A percentile compares a stretch with the other conserved stretches of the same genome.
phyloP scores from a whole-genome alignment of 2,888 invertebrate species.

The Diaperis boleti region DNA sequence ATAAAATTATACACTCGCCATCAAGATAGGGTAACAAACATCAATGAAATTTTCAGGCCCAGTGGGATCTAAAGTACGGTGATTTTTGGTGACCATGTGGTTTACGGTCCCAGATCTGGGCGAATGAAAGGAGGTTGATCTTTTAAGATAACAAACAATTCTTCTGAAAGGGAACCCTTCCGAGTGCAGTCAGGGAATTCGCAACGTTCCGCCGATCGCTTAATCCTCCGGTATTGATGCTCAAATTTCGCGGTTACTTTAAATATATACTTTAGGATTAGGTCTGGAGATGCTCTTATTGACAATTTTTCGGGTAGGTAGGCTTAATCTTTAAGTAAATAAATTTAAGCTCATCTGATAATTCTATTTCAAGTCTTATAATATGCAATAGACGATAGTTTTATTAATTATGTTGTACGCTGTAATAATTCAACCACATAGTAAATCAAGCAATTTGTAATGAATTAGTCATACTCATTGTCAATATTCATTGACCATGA shows the following conservation, averaged over 20 bases:
- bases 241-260: conserved; percentile 11
- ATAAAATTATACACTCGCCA: conserved; percentile 49
- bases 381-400: too few relatives aligned
- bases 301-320: too few relatives aligned
- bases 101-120: conserved; percentile 29
- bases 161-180: conserved; percentile 25
- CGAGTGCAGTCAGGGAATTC: conserved; percentile 30
- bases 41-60: conserved; percentile 46
- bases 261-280: too few relatives aligned
- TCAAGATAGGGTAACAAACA: conserved; percentile 49
- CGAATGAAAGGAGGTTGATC: conserved; percentile 51
- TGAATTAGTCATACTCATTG: too few relatives aligned
- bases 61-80: conserved; percentile 41
- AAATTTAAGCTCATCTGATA: too few relatives aligned
- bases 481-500: too few relatives aligned
- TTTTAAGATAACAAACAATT: conserved; percentile 56
- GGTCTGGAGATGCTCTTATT: too few relatives aligned
- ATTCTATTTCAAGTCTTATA: too few relatives aligned
- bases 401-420: too few relatives aligned
- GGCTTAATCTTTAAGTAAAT: too few relatives aligned
- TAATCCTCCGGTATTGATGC: conserved; percentile 7
- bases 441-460: too few relatives aligned
- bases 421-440: too few relatives aligned
- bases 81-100: conserved; percentile 43
- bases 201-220: conserved; percentile 1